phyloP scores from a whole-genome alignment of 1,140 invertebrate species.

The Magallana gigas region DNA sequence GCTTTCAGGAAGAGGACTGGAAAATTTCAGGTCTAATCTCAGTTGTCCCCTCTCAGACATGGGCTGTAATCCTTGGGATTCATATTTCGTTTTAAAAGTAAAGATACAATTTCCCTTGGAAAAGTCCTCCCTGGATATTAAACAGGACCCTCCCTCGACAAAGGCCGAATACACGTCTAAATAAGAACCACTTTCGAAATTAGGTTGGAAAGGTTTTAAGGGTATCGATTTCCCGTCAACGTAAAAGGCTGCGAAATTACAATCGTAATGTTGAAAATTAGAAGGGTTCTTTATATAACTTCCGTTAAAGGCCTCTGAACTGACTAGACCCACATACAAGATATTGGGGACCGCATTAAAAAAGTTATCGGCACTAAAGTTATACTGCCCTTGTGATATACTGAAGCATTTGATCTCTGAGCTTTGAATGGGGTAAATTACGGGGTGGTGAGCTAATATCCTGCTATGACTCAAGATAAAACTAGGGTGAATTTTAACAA shows the following conservation, averaged over 20 bases:
- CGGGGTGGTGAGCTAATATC: conserved; percentile 8
- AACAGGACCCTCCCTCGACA: not conserved
- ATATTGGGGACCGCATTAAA: not conserved
- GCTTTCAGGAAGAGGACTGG: not conserved
- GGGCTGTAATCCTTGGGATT: not conserved
- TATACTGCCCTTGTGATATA: not conserved
- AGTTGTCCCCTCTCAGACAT: not conserved
- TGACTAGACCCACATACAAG: not conserved
- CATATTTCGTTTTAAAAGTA: not conserved
- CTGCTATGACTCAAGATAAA: conserved; percentile 10
- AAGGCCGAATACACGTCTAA: conserved; percentile 19
- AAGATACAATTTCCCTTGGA: conserved; percentile 12
- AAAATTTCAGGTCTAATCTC: not conserved
- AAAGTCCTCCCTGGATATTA: conserved; percentile 1
- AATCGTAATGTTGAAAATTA: conserved; percentile 41
- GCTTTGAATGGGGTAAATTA: conserved; percentile 26
- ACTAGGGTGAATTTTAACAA: conserved; percentile 34
- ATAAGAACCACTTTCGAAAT: not conserved
- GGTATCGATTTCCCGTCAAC: conserved; percentile 31
- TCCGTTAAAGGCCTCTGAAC: not conserved
- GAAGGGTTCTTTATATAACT: conserved; percentile 27
- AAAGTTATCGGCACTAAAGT: not conserved
- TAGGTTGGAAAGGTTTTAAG: not conserved
- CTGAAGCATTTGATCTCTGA: conserved; percentile 30
- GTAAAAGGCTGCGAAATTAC: conserved; percentile 33